Conservation (phyloP, 2,888 invertebrate species). For the Chalcosyrphus nemorum region DNA sequence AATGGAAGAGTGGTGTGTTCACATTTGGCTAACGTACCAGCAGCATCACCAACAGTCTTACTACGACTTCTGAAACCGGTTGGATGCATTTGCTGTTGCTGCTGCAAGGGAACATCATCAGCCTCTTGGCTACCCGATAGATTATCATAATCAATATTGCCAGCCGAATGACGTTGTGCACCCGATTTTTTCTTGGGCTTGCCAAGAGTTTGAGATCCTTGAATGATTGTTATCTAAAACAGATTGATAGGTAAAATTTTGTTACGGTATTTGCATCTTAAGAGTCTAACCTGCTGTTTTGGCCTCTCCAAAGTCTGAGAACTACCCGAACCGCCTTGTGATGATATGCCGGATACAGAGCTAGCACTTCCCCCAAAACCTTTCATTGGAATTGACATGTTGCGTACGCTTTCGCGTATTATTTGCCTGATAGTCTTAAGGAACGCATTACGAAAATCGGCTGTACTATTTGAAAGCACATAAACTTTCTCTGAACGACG, state of each 20-base stretch:
- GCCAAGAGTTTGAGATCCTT: conserved; percentile 91
- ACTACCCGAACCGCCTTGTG: conserved; percentile 82
- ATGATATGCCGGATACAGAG: conserved; percentile 81
- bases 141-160: conserved; percentile 93
- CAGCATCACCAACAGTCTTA: conserved; percentile 94
- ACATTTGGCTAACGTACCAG: conserved; percentile 83
- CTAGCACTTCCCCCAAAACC: conserved; percentile 84
- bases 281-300: conserved; percentile 84
- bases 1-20: conserved; percentile 29
- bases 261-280: not conserved
- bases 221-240: conserved; percentile 85
- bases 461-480: conserved; percentile 97
- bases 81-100: conserved; percentile 77
- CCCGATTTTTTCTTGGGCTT: conserved; percentile 90
- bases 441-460: conserved; percentile 98
- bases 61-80: conserved; percentile 90
- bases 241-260: not conserved
- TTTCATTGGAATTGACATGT: conserved; percentile 96
- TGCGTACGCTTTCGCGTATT: conserved; percentile 97
- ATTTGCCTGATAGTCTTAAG: conserved; percentile 98
- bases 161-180: conserved; percentile 90
- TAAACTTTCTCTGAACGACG: conserved; percentile 97
- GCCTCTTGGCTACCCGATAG: conserved; percentile 89
- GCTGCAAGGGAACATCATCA: conserved; percentile 84
- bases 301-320: conserved; percentile 86